Percentiles rank a stretch among this genome's conserved stretches.
These are phyloP conservation scores for Platalea minor DNA, from an alignment of 2,797 vertebrate genomes.

Conservation along the genomic window DNA sequence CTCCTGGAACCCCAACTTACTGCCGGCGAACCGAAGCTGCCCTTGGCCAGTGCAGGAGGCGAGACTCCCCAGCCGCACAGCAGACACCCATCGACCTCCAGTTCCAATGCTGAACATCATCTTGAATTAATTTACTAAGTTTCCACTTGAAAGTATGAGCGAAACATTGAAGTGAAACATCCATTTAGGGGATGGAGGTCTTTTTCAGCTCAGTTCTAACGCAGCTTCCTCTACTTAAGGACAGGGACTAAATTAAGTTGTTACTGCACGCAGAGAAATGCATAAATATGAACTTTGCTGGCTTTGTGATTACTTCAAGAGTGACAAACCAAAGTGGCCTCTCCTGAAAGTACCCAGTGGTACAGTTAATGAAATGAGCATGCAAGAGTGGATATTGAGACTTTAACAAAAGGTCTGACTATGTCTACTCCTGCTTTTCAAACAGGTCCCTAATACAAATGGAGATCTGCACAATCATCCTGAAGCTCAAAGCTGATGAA, in stretches of 20 bases:
- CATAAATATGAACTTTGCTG: not conserved
- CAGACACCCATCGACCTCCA: not conserved
- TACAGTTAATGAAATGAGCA: not conserved
- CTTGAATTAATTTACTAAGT: not conserved
- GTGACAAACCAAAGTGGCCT: not conserved
- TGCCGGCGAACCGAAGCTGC: rapidly evolving
- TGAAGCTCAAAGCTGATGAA: not conserved
- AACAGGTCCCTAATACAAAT: not conserved
- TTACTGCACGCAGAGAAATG: not conserved
- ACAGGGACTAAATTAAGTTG: not conserved
- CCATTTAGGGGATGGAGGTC: not conserved
- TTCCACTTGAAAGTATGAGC: not conserved
- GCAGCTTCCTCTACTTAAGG: not conserved
- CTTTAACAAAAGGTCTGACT: not conserved
- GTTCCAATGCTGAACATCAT: not conserved
- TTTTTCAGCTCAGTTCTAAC: not conserved
- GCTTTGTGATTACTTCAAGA: not conserved
- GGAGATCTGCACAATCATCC: not conserved
- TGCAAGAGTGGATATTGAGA: not conserved
- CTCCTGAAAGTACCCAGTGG: not conserved
- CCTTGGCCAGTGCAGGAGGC: not conserved
- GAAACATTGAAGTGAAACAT: not conserved
- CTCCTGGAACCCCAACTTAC: not conserved
- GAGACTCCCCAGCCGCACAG: not conserved
- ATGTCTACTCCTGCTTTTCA: not conserved